phyloP scores from a whole-genome alignment of 2,888 invertebrate genomes.

The Pollenia amentaria region DNA sequence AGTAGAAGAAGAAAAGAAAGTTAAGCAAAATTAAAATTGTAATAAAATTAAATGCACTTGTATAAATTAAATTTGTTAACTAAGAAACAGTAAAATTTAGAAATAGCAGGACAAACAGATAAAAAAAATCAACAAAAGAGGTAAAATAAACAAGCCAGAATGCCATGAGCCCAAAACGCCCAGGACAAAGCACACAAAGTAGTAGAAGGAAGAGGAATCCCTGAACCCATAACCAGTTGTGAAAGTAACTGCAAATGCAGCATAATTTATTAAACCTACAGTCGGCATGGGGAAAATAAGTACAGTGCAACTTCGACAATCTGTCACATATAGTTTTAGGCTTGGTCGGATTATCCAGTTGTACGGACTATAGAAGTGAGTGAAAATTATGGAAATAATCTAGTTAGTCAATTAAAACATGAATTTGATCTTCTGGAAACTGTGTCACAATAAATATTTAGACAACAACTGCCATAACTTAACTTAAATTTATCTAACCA shows the following conservation, averaged over 20 bases:
- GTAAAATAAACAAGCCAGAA: no score
- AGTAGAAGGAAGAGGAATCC: not conserved
- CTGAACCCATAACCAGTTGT: not conserved
- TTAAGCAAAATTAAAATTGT: not conserved
- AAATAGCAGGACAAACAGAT: not conserved
- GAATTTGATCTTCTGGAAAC: no score
- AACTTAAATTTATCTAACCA: no score
- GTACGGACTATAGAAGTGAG: no score
- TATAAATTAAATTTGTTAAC: not conserved
- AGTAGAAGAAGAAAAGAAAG: not conserved
- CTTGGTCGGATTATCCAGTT: no score
- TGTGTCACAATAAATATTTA: no score
- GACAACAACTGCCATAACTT: no score
- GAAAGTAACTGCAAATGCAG: constrained; percentile 3
- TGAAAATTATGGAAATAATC: no score
- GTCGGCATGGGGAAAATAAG: not conserved
- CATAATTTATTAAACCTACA: not conserved
- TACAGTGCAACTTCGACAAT: no score
- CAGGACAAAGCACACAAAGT: not conserved
- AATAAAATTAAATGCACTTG: constrained; percentile 3
- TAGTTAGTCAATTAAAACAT: no score
- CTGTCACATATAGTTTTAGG: no score
- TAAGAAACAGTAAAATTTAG: not conserved
- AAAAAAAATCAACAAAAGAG: not conserved
- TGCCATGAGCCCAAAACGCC: not conserved